Percentiles rank a stretch among this genome's conserved stretches.
phyloP scores from a whole-genome alignment of 2,888 invertebrate species.

The Trissolcus brochymenae region DNA sequence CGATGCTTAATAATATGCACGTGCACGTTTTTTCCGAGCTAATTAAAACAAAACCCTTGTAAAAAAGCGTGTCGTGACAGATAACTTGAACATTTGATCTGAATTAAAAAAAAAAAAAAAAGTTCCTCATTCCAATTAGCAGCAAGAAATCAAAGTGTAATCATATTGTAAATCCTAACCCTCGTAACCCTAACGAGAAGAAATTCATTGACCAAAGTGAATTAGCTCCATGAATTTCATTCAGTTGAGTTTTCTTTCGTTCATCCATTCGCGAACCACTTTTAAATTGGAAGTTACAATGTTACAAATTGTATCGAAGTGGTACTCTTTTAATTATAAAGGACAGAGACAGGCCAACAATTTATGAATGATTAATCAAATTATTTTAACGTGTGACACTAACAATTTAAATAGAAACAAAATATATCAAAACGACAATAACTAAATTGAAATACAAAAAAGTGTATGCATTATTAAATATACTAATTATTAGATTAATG shows the following conservation, averaged over 20 bases:
- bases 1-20: constrained; percentile 74
- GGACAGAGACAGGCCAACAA: no score
- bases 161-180: constrained; percentile 2
- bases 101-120: neutral
- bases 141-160: no score
- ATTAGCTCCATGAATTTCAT: neutral
- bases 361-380: no score
- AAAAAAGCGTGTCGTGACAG: constrained; percentile 14
- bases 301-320: no score
- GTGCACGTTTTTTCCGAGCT: constrained; percentile 63
- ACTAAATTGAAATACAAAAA: neutral
- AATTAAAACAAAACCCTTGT: constrained; percentile 22
- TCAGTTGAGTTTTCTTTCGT: constrained; percentile 6
- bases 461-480: no score
- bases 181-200: neutral
- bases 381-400: no score
- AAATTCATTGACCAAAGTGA: neutral
- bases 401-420: neutral
- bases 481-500: no score
- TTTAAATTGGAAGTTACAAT: no score
- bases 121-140: neutral
- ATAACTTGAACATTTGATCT: constrained; percentile 28
- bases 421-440: neutral
- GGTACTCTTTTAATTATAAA: no score
- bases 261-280: no score